These are phyloP conservation scores for Tamias sibiricus DNA, from an alignment of 2,113 vertebrate species.

Conservation along the genomic window DNA sequence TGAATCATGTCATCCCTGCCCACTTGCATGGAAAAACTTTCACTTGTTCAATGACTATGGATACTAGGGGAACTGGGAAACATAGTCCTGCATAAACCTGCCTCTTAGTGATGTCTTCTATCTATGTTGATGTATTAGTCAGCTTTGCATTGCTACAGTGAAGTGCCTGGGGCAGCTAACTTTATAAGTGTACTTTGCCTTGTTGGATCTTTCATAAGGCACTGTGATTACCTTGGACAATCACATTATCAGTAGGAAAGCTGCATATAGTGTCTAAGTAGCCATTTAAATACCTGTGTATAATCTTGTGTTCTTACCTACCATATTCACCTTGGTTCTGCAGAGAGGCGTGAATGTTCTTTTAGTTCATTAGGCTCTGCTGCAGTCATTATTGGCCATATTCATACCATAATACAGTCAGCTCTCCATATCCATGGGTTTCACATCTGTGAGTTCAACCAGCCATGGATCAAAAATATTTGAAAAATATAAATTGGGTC, in stretches of 20 bases:
- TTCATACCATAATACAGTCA: background rate
- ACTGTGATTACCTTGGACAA: background rate
- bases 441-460: background rate
- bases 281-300: background rate
- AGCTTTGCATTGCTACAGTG: background rate
- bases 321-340: background rate
- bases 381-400: background rate
- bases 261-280: background rate
- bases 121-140: background rate
- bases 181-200: background rate
- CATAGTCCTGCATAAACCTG: no score
- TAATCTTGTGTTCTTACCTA: background rate
- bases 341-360: background rate
- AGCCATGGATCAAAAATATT: background rate
- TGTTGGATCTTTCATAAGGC: background rate
- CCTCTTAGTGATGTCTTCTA: background rate
- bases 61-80: no score
- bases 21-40: background rate
- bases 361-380: background rate
- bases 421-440: background rate
- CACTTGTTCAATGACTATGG: background rate
- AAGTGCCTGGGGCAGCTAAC: background rate
- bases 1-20: background rate
- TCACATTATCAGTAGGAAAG: background rate
- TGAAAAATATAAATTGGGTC: background rate